A percentile compares a stretch with the other conserved stretches of the same genome.
These are phyloP conservation scores for Galemys pyrenaicus DNA, from an alignment of 2,113 vertebrate genomes.

Conservation along the genomic window DNA sequence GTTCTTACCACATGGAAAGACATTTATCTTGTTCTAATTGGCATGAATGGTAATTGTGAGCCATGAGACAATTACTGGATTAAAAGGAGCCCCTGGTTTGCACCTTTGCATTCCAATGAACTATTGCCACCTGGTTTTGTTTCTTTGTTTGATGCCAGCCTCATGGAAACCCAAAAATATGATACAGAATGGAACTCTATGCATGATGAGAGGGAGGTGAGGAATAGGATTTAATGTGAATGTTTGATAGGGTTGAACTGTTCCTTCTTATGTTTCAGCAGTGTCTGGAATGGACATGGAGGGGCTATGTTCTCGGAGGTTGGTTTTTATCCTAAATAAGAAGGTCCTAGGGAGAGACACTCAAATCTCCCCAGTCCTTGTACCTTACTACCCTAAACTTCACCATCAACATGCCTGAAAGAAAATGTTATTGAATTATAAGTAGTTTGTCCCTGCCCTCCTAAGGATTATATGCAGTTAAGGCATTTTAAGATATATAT, in stretches of 20 bases:
- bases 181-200: neutral
- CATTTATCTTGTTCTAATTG: conserved; percentile 70
- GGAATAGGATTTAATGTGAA: neutral
- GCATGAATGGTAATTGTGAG: conserved; percentile 58
- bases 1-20: conserved; percentile 45
- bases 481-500: neutral
- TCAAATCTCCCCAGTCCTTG: neutral
- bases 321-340: neutral
- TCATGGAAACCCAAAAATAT: neutral
- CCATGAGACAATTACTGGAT: conserved; percentile 60
- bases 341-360: neutral
- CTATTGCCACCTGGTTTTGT: conserved; percentile 17
- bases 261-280: neutral
- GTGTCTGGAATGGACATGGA: neutral
- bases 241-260: neutral
- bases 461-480: neutral
- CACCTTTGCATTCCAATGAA: conserved; percentile 59
- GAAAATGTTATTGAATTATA: neutral
- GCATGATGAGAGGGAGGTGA: neutral
- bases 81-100: neutral
- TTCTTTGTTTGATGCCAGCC: neutral
- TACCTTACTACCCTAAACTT: neutral
- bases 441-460: neutral
- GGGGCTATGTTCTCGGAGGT: rapidly evolving
- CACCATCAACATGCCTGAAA: neutral